phyloP scores from a whole-genome alignment of 2,113 vertebrate genomes.

The Tragelaphus imberbis region DNA sequence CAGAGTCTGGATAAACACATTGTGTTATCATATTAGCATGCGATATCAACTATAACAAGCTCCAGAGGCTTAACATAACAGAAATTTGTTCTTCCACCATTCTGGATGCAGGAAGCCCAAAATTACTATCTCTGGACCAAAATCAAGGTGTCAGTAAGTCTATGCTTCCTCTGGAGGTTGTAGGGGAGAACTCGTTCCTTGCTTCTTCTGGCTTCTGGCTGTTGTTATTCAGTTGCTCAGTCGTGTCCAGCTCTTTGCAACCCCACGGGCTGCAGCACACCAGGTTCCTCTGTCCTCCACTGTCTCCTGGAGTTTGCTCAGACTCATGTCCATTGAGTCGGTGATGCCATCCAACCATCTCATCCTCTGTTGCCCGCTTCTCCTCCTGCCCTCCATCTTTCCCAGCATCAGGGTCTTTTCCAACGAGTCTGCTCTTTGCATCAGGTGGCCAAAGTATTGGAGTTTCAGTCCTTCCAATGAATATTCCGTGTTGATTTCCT shows the following conservation, averaged over 20 bases:
- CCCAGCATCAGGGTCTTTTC: not conserved
- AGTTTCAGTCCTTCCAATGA: not conserved
- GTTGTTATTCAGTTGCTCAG: not conserved
- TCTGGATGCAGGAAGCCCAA: not conserved
- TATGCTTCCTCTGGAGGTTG: not conserved
- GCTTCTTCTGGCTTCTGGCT: not conserved
- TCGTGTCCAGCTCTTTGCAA: accelerated
- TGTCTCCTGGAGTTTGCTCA: not conserved
- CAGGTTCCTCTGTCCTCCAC: not conserved
- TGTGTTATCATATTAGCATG: not conserved
- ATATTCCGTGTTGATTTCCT: not conserved
- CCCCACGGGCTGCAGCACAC: not conserved
- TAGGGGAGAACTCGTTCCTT: not conserved
- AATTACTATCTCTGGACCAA: not conserved
- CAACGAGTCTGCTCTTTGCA: not conserved
- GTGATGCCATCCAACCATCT: not conserved
- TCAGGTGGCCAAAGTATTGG: not conserved
- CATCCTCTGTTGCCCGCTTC: not conserved
- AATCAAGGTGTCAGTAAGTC: not conserved
- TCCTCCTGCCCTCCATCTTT: not conserved
- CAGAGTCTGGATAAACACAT: not conserved
- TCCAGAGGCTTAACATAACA: not conserved
- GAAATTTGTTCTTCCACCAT: not conserved
- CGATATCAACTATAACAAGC: not conserved
- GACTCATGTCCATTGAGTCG: not conserved